Percentiles rank a stretch among this genome's conserved stretches.
These are phyloP conservation scores for Carassius gibelio DNA, from an alignment of 2,113 vertebrate species.

Conservation along the genomic window DNA sequence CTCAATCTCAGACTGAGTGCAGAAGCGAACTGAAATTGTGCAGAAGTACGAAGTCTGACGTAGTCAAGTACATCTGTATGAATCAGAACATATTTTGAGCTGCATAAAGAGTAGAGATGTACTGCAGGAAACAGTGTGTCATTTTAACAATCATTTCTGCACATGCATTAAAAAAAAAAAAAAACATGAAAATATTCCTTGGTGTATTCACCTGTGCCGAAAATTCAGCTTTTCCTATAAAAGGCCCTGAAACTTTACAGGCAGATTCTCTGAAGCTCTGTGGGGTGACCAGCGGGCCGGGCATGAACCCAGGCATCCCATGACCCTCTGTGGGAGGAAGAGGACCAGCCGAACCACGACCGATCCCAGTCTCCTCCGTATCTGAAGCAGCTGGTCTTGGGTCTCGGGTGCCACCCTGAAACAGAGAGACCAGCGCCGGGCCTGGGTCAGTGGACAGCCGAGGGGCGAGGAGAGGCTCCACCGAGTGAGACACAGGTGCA, in stretches of 20 bases:
- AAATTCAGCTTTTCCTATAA: constrained; percentile 72
- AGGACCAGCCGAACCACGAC: constrained; percentile 64
- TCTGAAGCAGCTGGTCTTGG: constrained; percentile 17
- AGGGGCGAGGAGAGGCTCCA: constrained; percentile 57
- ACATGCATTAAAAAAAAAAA: background rate
- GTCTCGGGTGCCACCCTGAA: constrained; percentile 79
- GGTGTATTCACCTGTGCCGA: constrained; percentile 76
- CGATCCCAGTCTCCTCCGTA: constrained; percentile 69
- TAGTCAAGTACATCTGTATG: too few relatives aligned
- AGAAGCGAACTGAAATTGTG: too few relatives aligned
- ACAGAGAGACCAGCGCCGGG: constrained; percentile 76
- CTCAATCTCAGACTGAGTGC: too few relatives aligned
- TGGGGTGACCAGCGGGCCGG: constrained; percentile 86
- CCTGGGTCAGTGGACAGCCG: constrained; percentile 74
- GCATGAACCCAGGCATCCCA: constrained; percentile 80
- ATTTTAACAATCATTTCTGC: too few relatives aligned
- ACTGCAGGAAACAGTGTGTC: too few relatives aligned
- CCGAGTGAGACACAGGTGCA: constrained; percentile 64
- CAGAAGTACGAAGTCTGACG: too few relatives aligned
- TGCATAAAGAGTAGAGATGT: too few relatives aligned
- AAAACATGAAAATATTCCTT: background rate
- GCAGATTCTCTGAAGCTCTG: constrained; percentile 90
- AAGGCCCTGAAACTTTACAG: constrained; percentile 72
- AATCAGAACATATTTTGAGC: too few relatives aligned
- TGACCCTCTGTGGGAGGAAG: constrained; percentile 77